Conservation (phyloP, 2,888 invertebrate species). For the Resseliella maxima region DNA sequence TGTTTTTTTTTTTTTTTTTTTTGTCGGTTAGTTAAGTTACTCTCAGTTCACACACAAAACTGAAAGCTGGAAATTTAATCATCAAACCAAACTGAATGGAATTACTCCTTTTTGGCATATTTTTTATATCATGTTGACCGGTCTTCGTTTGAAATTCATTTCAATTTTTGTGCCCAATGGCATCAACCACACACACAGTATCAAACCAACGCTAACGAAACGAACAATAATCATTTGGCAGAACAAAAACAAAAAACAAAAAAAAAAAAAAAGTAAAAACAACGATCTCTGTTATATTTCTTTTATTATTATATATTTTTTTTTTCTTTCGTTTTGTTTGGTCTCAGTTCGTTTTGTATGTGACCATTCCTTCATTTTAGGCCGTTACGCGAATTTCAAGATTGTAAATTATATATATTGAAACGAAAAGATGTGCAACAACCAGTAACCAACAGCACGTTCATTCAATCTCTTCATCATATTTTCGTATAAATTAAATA, state of each 20-base stretch:
- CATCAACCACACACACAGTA: conserved; percentile 49
- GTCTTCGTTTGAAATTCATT: conserved; percentile 45
- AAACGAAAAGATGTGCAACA: neutral
- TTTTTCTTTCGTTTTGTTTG: no score
- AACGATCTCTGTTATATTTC: neutral
- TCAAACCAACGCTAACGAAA: neutral
- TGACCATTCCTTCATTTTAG: neutral
- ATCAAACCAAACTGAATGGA: neutral
- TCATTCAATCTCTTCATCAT: conserved; percentile 47
- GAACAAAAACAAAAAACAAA: conserved; percentile 5
- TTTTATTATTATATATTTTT: no score
- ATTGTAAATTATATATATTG: conserved; percentile 42
- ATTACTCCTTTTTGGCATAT: conserved; percentile 6
- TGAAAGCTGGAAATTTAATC: conserved; percentile 10
- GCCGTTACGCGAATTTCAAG: neutral
- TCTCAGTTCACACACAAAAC: neutral
- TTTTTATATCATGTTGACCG: conserved; percentile 44
- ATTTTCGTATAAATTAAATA: conserved; percentile 49
- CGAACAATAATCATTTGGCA: conserved; percentile 26
- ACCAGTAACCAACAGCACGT: conserved; percentile 35
- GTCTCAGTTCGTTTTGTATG: neutral
- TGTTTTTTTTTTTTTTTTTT: neutral
- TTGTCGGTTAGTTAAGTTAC: neutral
- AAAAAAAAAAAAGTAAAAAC: neutral
- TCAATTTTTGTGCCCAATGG: conserved; percentile 43